Base-by-base conservation (phyloP, 2,113 vertebrate genomes). In the Ploceus nigricollis region DNA sequence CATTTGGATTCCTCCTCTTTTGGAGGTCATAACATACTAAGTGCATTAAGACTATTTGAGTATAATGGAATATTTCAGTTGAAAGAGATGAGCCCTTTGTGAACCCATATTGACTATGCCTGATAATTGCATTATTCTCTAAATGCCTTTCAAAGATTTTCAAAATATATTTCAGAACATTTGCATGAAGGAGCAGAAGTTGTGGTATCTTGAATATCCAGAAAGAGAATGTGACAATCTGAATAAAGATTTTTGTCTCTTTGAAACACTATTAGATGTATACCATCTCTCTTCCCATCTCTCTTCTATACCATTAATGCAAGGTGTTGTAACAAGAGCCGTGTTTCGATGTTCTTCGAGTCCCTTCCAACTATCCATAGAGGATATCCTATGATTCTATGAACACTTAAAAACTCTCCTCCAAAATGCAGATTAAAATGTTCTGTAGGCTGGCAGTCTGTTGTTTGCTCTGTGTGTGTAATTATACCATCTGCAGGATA, bases 261-360 rank as follows among this genome's bases (percentile, higher is more conserved):
- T 30, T 63, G 48, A 48, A 40, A 27, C 42, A 9, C 13, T 15
- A 2, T 61, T 72, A 20, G 25, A 25, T 23, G 24, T 37, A 28
- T 5, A 23, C 11, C 9, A 45, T 23, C 7, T 69, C n/a, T 76
- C 25, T 54, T 91, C 44, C 42, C n/a, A n/a, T n/a, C n/a, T n/a
- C n/a, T n/a, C n/a, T n/a, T n/a, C n/a, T n/a, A n/a, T n/a, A n/a
- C n/a, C n/a, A n/a, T n/a, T n/a, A n/a, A 35, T n/a, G 33, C 23
- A 58, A 30, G 19, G 33, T 35, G 19, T 80, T 69, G 12, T 28
- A 54, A 77, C 8, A 37, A 31, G 22, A 63, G 8, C 7, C 48
- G 18, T 25, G 20, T 37, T 61, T 82, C 0, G 0, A 4, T 61
- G 11, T 33, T 56, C 18, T 31, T 50, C 2, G 0, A 7, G 35